phyloP scores from a whole-genome alignment of 2,888 invertebrate genomes.

The Pelosia muscerda region DNA sequence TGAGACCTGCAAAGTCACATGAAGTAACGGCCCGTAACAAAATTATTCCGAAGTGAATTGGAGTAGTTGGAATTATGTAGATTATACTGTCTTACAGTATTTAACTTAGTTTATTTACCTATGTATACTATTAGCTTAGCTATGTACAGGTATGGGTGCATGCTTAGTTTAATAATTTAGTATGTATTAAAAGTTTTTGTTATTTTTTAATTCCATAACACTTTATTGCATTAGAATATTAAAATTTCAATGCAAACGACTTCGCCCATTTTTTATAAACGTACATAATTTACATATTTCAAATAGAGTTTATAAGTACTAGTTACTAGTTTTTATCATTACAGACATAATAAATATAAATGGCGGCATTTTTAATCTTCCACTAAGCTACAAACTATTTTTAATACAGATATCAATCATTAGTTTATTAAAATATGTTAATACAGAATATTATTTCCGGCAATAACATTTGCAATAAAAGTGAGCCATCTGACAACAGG shows the following conservation, averaged over 20 bases:
- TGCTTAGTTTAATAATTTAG: no score
- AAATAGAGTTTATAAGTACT: not conserved
- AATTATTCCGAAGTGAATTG: no score
- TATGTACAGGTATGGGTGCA: no score
- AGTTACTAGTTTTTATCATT: not conserved
- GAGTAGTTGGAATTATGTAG: no score
- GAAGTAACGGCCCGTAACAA: no score
- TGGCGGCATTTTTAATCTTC: not conserved
- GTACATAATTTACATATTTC: not conserved
- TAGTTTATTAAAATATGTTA: not conserved
- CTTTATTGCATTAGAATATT: not conserved
- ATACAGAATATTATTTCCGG: not conserved
- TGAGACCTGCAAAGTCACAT: no score
- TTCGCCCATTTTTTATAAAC: not conserved
- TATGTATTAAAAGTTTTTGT: not conserved
- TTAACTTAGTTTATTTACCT: no score
- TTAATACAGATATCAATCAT: not conserved
- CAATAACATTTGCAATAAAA: not conserved
- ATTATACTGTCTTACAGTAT: no score
- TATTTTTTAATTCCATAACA: no score
- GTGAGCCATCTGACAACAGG: not conserved
- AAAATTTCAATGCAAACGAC: not conserved
- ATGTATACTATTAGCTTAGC: no score
- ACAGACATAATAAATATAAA: not conserved
- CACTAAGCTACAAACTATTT: not conserved